Evolutionary conservation across 2,113 vertebrate genomes (phyloP), one percentile per base, ranked within the genome.

Genomic region (Zootoca vivipara): DNA sequence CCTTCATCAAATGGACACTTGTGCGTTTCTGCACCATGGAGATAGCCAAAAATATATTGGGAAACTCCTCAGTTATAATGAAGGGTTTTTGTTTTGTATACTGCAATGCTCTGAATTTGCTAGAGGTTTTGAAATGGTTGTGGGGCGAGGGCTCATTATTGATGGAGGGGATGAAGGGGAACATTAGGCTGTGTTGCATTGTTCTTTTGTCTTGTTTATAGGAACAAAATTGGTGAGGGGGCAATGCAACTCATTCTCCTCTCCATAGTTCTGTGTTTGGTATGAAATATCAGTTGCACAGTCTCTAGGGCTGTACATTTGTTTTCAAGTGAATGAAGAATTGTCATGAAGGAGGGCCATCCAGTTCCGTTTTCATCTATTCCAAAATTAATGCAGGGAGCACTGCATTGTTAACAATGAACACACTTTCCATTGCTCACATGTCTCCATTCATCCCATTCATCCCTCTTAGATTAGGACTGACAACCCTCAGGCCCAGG

Each of bases 1-100:
- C 72, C 42, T 83, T 69, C 77, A 88, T 83, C 81, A 83, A 72
- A 30, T 88, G 73, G 81, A 83, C 72, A 69, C 73, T 30, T 83
- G 30, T 88, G 16, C 42, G 15, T 56, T 88, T 78, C 87, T 88
- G 62, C n/a, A 67, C n/a, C 73, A 24, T 24, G 38, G n/a, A 78
- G 73, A 83, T 78, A 83, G 40, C 24, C 20, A 46, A 38, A 78
- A 83, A 83, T 70, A 26, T 79, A 69, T 80, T 52, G 12, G 77
- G 64, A 38, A 78, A 69, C 30, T 79, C 77, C 64, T 56, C 40
- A 26, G 13, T 35, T 83, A 40, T 88, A 73, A 83, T 83, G 77
- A 75, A 69, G 80, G 15, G 9, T 82, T 65, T 75, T 20, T 26
- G 9, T 24, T 9, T 28, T 26, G 18, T 72, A 30, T 69, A 28